These are phyloP conservation scores for Pseudonaja textilis DNA, from an alignment of 2,113 vertebrate genomes.

Conservation along the genomic window DNA sequence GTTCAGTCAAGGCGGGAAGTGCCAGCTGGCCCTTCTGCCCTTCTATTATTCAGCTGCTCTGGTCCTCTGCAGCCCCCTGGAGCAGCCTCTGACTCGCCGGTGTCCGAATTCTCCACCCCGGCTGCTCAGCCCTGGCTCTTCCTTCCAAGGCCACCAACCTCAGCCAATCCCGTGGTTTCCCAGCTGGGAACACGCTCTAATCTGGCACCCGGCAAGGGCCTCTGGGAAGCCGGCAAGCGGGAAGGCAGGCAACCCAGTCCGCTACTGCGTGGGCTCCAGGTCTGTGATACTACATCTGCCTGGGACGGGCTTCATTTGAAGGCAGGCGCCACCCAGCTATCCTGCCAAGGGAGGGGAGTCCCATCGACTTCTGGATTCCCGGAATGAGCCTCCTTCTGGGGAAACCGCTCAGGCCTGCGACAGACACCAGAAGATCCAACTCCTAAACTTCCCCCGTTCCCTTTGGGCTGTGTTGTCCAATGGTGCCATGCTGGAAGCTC, in stretches of 20 bases:
- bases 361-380: background rate
- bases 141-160: background rate
- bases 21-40: background rate
- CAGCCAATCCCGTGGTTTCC: background rate
- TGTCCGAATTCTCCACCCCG: background rate
- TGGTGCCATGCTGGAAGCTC: background rate
- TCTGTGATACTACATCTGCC: background rate
- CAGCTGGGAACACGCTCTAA: background rate
- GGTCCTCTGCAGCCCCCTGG: background rate
- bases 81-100: background rate
- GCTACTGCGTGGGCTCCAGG: background rate
- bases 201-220: background rate
- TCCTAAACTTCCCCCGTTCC: background rate
- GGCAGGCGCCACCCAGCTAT: background rate
- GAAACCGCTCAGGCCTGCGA: background rate
- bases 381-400: background rate
- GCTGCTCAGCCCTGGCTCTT: background rate
- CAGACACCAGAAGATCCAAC: background rate
- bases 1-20: background rate
- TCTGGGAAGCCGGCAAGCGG: background rate
- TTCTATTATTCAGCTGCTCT: background rate
- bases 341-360: background rate
- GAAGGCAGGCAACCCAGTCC: background rate
- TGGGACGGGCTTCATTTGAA: background rate
- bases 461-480: background rate